Evolutionary conservation across 2,797 vertebrate genomes (phyloP).

Genomic region (Sardinella longiceps): DNA sequence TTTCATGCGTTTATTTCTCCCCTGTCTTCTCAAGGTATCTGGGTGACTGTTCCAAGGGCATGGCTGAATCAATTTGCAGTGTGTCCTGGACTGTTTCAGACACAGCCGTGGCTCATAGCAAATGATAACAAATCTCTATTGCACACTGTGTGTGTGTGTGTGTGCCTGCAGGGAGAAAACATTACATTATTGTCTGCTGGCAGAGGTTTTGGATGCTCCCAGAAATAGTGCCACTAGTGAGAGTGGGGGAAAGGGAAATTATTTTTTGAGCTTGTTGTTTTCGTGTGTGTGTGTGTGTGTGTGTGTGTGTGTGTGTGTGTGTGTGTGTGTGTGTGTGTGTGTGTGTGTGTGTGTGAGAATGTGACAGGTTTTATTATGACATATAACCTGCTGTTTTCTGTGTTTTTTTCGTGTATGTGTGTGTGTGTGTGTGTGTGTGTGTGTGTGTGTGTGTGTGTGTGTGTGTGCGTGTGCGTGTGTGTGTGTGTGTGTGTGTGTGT

Average conservation of each 20-base stretch:
- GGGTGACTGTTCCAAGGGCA: not conserved
- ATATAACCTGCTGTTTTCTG: not conserved
- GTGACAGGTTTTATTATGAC: not conserved
- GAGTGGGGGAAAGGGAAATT: not conserved
- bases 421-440: not conserved
- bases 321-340: not conserved
- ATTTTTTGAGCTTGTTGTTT: not conserved
- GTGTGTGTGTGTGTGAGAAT: not conserved
- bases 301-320: not conserved
- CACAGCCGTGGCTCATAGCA: conserved; percentile 8
- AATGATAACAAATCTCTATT: not conserved
- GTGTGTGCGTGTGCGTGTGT: conserved; percentile 7
- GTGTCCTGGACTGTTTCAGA: not conserved
- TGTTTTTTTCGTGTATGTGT: not conserved
- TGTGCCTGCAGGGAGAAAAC: not conserved
- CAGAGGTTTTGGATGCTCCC: not conserved
- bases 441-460: conserved; percentile 14
- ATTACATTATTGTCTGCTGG: not conserved
- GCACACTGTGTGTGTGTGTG: too few species aligned
- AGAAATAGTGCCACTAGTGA: not conserved
- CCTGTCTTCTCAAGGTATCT: not conserved
- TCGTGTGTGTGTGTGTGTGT: not conserved
- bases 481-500: too few species aligned
- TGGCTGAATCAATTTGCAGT: not conserved
- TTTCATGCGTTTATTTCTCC: not conserved